Percentiles rank a stretch among this genome's conserved stretches.
phyloP scores from a whole-genome alignment of 2,888 invertebrate genomes.

The Acleris emargana region DNA sequence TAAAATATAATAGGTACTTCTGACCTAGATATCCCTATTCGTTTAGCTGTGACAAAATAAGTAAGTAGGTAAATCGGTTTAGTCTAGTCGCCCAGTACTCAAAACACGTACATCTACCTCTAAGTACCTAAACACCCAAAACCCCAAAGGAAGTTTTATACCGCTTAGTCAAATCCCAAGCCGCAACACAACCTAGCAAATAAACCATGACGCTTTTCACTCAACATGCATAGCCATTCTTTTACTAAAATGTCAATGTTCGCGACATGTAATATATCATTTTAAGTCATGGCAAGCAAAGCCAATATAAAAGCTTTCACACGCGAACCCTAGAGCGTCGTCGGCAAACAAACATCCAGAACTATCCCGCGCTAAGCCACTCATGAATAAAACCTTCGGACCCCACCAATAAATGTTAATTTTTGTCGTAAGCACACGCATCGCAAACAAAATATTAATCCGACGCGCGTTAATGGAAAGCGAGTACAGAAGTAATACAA shows the following conservation, averaged over 20 bases:
- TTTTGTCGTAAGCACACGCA: constrained; percentile 79
- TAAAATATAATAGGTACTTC: no score
- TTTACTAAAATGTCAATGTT: constrained; percentile 75
- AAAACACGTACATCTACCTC: constrained; percentile 18
- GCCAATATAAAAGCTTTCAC: constrained; percentile 79
- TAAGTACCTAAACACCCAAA: constrained; percentile 26
- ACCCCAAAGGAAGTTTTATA: constrained; percentile 41
- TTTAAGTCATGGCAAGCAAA: constrained; percentile 79
- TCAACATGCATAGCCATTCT: constrained; percentile 67
- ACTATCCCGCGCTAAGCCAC: constrained; percentile 79
- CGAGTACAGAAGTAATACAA: constrained; percentile 76
- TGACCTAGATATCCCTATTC: no score
- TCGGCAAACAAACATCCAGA: constrained; percentile 77
- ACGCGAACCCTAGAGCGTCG: constrained; percentile 76
- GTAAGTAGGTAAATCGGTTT: no score
- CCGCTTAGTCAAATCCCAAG: constrained; percentile 45
- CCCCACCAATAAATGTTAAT: constrained; percentile 83
- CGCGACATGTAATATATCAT: constrained; percentile 80
- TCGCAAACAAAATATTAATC: constrained; percentile 83
- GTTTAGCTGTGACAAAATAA: no score
- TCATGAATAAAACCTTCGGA: constrained; percentile 81
- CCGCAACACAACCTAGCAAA: constrained; percentile 55
- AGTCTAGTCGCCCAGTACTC: constrained; percentile 3
- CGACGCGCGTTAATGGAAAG: constrained; percentile 80
- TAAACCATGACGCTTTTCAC: constrained; percentile 65